Evolutionary conservation across 2,797 vertebrate genomes (phyloP), one percentile per base, ranked within the genome.

Genomic region (Naso thynnoides): DNA sequence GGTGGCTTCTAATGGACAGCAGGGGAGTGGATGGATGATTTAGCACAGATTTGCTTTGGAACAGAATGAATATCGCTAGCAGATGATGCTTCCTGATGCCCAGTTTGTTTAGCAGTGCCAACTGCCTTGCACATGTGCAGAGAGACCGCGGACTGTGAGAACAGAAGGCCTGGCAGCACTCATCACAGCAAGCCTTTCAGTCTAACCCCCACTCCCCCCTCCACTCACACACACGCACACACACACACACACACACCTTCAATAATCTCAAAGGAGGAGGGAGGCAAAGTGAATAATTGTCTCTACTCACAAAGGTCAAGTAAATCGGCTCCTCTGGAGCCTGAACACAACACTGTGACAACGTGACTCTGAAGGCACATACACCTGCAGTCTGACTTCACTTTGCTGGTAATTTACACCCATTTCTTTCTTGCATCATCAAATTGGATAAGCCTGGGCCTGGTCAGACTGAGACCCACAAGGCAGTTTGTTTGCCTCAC

Each of bases 1-100:
- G 90, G 82, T 81, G 85, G 71, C 67, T 84, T 73, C 74, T 84
- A 81, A 79, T 39, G 64, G 86, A 87, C 92, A 90, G 92, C 87
- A 82, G 89, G 87, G 73, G 75, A 78, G 77, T 70, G 81, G 72
- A 89, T 63, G 88, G 86, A 82, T 90, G 90, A 89, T 90, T 92
- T 90, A 89, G 58, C 88, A 71, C 88, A 83, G 82, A 91, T 92
- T 91, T 89, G 82, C 82, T 84, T 91, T 88, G 86, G 89, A 92
- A 84, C 59, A 14, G 71, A 81, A 77, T 75, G 81, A 84, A 87
- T 85, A 82, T 82, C 76, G 53, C 5, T 70, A 89, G 87, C 90
- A 92, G 93, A 93, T 86, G 90, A 91, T 78, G 86, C 88, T 88
- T 91, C 87, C 87, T 89, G 84, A 76, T 86, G 83, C 87, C 90